phyloP scores from a whole-genome alignment of 30 jellyfish, hydroid and myxozoan genomes.

The Aurelia aurita complex sp. Pacific region DNA sequence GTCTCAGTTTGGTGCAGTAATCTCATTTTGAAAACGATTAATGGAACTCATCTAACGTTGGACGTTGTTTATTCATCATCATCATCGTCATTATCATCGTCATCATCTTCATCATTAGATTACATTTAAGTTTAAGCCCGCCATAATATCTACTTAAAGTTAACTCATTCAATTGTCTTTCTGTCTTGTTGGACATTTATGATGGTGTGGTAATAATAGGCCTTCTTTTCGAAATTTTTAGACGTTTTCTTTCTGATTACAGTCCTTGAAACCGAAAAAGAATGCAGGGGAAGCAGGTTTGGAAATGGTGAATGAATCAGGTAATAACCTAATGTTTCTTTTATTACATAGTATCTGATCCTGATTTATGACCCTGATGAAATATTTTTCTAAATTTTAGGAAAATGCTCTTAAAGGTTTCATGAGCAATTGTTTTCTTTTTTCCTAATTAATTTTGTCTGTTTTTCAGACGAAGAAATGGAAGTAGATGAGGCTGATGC shows the following conservation, averaged over 20 bases:
- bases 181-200: not conserved
- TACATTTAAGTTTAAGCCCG: too few relatives aligned
- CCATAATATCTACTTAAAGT: too few relatives aligned
- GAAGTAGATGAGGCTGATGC: not conserved
- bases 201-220: not conserved
- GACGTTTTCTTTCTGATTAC: not conserved
- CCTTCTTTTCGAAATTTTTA: not conserved
- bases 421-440: not conserved
- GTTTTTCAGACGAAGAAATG: not conserved
- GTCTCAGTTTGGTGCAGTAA: too few relatives aligned
- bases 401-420: not conserved
- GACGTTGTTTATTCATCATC: too few relatives aligned
- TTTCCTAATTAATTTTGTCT: not conserved
- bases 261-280: constrained; percentile 69
- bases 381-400: too few relatives aligned
- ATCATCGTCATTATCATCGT: not conserved
- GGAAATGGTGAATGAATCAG: constrained; percentile 59
- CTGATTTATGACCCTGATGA: too few relatives aligned
- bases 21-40: too few relatives aligned
- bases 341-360: too few relatives aligned
- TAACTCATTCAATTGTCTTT: not conserved
- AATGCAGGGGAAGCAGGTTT: constrained; percentile 43
- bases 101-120: not conserved
- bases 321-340: not conserved
- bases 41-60: too few relatives aligned